Percentiles rank a stretch among this genome's conserved stretches.
Evolutionary conservation across 1,140 invertebrate species (phyloP).

Genomic region (Sweltsa coloradensis): DNA sequence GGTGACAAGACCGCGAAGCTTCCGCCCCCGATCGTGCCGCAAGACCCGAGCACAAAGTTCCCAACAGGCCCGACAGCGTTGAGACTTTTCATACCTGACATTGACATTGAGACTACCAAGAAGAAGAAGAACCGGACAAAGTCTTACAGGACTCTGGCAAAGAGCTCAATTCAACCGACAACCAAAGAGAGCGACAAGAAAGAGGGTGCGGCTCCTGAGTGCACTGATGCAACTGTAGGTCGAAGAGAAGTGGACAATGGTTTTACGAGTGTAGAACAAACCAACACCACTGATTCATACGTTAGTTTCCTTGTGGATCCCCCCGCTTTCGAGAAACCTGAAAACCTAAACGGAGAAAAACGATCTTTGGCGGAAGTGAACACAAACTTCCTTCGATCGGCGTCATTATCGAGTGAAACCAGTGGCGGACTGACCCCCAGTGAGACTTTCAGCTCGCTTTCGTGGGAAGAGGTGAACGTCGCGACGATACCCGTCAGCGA

Average conservation of each 20-base stretch:
- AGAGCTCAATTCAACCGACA: constrained; percentile 16
- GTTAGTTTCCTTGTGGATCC: constrained; percentile 3
- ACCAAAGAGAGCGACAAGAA: constrained; percentile 13
- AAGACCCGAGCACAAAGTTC: constrained; percentile 24
- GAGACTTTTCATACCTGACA: constrained; percentile 37
- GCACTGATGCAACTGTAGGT: neutral
- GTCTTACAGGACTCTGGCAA: constrained; percentile 31
- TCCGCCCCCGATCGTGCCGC: constrained; percentile 6
- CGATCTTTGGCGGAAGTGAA: neutral
- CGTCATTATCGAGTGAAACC: constrained; percentile 18
- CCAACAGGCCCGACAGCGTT: constrained; percentile 38
- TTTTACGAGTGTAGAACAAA: neutral
- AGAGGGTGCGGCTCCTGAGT: neutral
- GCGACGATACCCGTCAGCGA: neutral
- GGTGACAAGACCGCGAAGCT: constrained; percentile 17
- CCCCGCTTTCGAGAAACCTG: neutral
- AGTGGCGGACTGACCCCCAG: constrained; percentile 17
- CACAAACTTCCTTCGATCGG: constrained; percentile 13
- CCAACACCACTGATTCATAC: neutral
- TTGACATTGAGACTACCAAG: constrained; percentile 31
- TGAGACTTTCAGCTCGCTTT: constrained; percentile 13
- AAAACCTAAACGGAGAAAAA: neutral
- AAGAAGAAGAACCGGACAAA: constrained; percentile 32
- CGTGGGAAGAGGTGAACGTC: constrained; percentile 14
- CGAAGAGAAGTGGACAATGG: neutral